Base-by-base conservation (phyloP, 1,140 invertebrate species). In the Aethina tumida region DNA sequence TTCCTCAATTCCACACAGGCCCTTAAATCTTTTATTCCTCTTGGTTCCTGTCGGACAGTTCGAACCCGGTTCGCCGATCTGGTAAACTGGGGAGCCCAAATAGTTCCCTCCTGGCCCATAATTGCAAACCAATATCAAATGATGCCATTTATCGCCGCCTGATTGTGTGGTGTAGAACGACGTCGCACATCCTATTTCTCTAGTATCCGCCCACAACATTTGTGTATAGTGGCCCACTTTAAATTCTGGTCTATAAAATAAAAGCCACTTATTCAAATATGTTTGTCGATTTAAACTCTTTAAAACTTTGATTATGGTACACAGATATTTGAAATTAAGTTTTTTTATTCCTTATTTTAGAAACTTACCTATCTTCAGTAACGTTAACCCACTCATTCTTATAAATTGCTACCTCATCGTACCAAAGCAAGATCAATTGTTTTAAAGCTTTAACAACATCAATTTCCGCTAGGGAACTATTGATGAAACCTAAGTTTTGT, bases 101-200 rank as follows among this genome's bases (percentile, higher is more conserved):
- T 56, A 58, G 38, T 58, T 58, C 9, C 56, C 56, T 13, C 56
- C 56, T 12, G 56, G 56, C 10, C 47, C 50, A 25, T 58, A 56
- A 45, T 58, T 58, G 24, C 56, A 58, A 16, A 49, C 56, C 8
- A 55, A 46, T 15, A 55, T 32, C 4, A 56, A 21, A 28, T 56
- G 43, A 39, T 58, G 40, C 52, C 52, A 55, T 3, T 31, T 47
- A 4, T 14, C 35, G 14, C 35, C 31, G 5, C 13, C 19, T 13
- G 35, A 21, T 9, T 43, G 41, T 28, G 45, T 22, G 2, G 47
- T 49, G 33, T 55, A 58, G 21, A 43, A 42, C n/a, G 40, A 37
- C n/a, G 45, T 30, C 4, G 49, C 55, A 35, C 55, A 58, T 15
- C 55, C 55, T 16, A 58, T 42, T 13, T 49, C 40, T 4, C 40